A percentile compares a stretch with the other conserved stretches of the same genome.
phyloP scores from a whole-genome alignment of 2,797 vertebrate species.

The Cirrhinus molitorella region DNA sequence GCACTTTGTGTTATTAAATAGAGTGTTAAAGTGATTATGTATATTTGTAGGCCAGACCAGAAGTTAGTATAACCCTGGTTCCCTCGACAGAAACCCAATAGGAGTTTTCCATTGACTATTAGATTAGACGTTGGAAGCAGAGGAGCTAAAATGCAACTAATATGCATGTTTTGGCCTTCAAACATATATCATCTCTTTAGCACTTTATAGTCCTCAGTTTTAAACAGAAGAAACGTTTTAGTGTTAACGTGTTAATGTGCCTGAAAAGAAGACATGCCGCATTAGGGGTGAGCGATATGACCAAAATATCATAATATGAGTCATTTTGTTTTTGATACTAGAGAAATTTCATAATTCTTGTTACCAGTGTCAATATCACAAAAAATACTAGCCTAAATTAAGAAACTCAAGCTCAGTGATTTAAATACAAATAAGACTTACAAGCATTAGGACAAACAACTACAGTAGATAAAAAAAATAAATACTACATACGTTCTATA shows the following conservation, averaged over 20 bases:
- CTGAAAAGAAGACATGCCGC: background rate
- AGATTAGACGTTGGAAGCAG: background rate
- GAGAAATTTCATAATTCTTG: too few species aligned
- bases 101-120: background rate
- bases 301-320: too few species aligned
- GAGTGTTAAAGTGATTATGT: background rate
- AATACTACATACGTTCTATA: too few species aligned
- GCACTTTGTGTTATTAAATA: slow-evolving; percentile 30
- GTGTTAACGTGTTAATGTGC: background rate
- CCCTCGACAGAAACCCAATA: background rate
- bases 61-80: background rate
- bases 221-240: background rate
- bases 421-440: too few species aligned
- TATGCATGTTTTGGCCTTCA: background rate
- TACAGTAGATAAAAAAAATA: too few species aligned
- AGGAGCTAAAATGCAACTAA: background rate
- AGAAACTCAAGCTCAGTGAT: too few species aligned
- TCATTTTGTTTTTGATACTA: too few species aligned
- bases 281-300: background rate
- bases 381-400: too few species aligned
- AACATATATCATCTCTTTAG: background rate
- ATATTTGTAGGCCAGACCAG: background rate
- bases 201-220: background rate
- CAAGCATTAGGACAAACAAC: too few species aligned
- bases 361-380: too few species aligned